Evolutionary conservation across 2,113 vertebrate genomes (phyloP).

Genomic region (Carassius auratus): DNA sequence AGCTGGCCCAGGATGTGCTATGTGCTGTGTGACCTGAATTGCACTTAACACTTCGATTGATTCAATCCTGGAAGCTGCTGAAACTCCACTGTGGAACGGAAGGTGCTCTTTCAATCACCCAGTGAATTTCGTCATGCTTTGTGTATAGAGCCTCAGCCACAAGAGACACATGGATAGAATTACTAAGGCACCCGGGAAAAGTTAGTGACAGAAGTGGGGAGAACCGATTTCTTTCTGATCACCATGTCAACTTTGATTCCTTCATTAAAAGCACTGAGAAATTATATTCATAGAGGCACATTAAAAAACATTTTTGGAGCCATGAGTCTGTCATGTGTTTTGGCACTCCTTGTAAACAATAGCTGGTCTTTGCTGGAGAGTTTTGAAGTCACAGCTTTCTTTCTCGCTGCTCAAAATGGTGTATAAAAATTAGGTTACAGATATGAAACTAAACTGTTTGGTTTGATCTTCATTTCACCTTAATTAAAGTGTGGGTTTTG

Average conservation of each 20-base stretch:
- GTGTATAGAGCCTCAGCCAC: slow-evolving; percentile 24
- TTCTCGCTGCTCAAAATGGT: neutral
- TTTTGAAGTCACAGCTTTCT: slow-evolving; percentile 9
- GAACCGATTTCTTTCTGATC: slow-evolving; percentile 28
- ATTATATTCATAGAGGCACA: slow-evolving; percentile 46
- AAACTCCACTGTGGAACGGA: slow-evolving; percentile 13
- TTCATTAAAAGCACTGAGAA: slow-evolving; percentile 59
- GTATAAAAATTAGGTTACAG: neutral
- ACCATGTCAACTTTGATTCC: slow-evolving; percentile 39
- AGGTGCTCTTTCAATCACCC: slow-evolving; percentile 49
- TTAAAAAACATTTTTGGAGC: slow-evolving; percentile 36
- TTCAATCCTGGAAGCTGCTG: slow-evolving; percentile 40
- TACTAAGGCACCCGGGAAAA: neutral
- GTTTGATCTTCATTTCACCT: slow-evolving; percentile 55
- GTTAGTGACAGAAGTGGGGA: neutral
- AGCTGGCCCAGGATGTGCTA: slow-evolving; percentile 9
- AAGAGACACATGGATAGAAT: slow-evolving; percentile 45
- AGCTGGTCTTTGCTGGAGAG: slow-evolving; percentile 9
- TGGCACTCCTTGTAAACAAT: slow-evolving; percentile 39
- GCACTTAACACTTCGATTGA: slow-evolving; percentile 41
- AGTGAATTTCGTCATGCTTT: slow-evolving; percentile 43
- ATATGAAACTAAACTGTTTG: slow-evolving; percentile 9
- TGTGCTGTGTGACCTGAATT: slow-evolving; percentile 32
- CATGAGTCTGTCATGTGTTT: slow-evolving; percentile 25
- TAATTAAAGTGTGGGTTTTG: slow-evolving; percentile 49